Evolutionary conservation across 1,140 invertebrate species (phyloP), one percentile per base, ranked within the genome.

Genomic region (Drosophila paulistorum): DNA sequence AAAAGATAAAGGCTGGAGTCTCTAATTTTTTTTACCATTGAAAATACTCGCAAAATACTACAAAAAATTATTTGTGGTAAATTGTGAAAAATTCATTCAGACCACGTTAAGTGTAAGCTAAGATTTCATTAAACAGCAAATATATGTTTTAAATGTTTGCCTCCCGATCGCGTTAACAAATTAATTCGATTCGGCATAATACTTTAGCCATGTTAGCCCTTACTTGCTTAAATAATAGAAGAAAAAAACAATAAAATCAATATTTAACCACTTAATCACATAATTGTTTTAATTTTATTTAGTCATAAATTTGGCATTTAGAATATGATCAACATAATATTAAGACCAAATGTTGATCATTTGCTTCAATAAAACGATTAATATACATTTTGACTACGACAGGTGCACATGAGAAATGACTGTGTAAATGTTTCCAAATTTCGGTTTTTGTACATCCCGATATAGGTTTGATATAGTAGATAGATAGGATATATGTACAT

Each of bases 251-350:
- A 30, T 6, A 30, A 30, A 30, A 0, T 30, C 14, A 42, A 11
- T 20, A 11, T 37, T 64, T 64, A 59, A 63, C 51, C 68, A 75
- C 55, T 70, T 71, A 57, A 62, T 65, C 37, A 78, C 68, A 75
- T 9, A 64, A 5, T 39, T 59, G 57, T 59, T 37, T 17, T 59
- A 20, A 20, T 42, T 64, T 64, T 64, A 64, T 76, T 78, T 75
- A 71, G 67, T 76, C 26, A 66, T 78, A 71, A 78, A 68, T 78
- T 78, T 78, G 76, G 76, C 76, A 78, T 78, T 78, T 74, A 57
- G 41, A 62, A 55, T 78, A 75, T 78, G 73, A 78, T 78, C 73
- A 76, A 75, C 73, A 78, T 75, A 78, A 71, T 41, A 37, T 63
- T 71, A 51, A 17, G 45, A 59, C 68, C 63, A 55, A 57, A 59